Evolutionary conservation across 2,888 invertebrate genomes (phyloP).

Genomic region (Rhagonycha fulva): DNA sequence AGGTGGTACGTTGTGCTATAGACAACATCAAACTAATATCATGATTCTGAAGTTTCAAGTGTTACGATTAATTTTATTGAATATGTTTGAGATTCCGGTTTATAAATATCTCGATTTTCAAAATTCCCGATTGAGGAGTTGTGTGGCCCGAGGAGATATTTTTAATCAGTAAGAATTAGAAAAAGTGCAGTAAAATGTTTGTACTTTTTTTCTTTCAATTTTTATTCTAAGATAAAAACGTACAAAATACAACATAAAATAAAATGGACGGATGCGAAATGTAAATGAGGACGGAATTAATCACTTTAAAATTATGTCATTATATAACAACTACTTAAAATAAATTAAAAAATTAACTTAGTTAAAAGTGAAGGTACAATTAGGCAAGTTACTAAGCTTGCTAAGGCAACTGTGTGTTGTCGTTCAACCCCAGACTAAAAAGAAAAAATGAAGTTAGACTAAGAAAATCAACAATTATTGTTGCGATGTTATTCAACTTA

Average conservation of each 20-base stretch:
- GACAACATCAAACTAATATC: too few species aligned
- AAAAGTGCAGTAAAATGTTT: neutral
- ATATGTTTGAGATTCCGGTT: too few species aligned
- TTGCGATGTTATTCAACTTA: constrained; percentile 60
- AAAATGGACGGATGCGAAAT: neutral
- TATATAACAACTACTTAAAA: neutral
- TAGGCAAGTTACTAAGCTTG: neutral
- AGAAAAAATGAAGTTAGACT: neutral
- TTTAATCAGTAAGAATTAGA: too few species aligned
- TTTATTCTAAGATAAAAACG: neutral
- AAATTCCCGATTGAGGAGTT: too few species aligned
- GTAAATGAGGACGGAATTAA: neutral
- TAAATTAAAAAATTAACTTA: neutral
- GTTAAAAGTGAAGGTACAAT: neutral
- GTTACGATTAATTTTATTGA: too few species aligned
- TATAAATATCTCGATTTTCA: too few species aligned
- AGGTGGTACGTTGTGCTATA: too few species aligned
- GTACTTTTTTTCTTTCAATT: neutral
- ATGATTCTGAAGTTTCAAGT: too few species aligned
- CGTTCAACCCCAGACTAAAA: constrained; percentile 5
- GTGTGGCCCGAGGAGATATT: too few species aligned
- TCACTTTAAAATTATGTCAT: neutral
- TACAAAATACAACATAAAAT: neutral
- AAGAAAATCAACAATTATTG: neutral
- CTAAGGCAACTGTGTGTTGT: neutral